Conservation (phyloP, 2,797 vertebrate genomes). For the Gymnothorax javanicus region DNA sequence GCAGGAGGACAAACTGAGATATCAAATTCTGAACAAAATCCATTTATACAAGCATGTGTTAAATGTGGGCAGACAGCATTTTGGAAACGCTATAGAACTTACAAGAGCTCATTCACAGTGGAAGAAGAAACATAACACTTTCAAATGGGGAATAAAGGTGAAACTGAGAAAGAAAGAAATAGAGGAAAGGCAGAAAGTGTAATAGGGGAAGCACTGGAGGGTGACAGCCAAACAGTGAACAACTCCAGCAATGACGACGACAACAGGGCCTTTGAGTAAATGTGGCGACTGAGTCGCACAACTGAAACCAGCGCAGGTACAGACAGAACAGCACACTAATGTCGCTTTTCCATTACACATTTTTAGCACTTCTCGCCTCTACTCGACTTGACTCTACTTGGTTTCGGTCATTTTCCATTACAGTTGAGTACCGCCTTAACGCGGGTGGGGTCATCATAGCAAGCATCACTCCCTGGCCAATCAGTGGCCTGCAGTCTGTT, state of each 20-base stretch:
- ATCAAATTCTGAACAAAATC: not conserved
- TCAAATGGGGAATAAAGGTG: not conserved
- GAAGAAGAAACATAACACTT: not conserved
- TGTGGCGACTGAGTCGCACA: not conserved
- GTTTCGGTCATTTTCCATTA: too few species aligned
- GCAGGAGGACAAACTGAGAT: not conserved
- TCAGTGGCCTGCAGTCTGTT: too few species aligned
- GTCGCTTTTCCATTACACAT: too few species aligned
- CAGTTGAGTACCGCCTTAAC: too few species aligned
- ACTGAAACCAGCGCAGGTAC: conserved; percentile 12
- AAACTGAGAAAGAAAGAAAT: not conserved
- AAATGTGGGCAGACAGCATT: not conserved
- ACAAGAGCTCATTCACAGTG: too few species aligned
- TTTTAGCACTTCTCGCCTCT: too few species aligned
- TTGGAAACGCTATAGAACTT: too few species aligned
- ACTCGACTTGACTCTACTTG: too few species aligned
- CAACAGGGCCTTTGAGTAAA: conserved; percentile 20
- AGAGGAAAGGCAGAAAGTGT: not conserved
- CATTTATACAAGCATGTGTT: not conserved
- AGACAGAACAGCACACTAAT: not conserved
- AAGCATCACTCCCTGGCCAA: too few species aligned
- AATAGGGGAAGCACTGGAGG: not conserved
- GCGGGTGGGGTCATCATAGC: too few species aligned
- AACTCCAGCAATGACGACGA: not conserved
- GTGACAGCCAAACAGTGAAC: not conserved